Evolutionary conservation across 1,140 invertebrate species (phyloP).

Genomic region (Zeugodacus cucurbitae): DNA sequence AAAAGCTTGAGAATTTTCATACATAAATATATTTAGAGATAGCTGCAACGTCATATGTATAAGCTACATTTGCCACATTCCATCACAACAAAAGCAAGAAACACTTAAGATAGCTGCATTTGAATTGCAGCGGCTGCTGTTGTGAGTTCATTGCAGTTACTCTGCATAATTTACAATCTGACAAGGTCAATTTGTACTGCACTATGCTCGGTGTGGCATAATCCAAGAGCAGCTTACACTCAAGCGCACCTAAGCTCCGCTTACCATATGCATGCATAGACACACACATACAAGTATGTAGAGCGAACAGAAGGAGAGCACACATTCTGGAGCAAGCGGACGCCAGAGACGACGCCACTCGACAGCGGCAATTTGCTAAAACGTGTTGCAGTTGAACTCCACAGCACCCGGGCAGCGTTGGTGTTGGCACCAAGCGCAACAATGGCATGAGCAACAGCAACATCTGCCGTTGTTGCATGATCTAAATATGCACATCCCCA

Average conservation of each 20-base stretch:
- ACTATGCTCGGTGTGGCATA: background rate
- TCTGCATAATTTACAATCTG: slow-evolving; percentile 44
- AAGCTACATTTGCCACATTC: background rate
- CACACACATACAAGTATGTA: background rate
- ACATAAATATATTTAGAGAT: too few relatives aligned
- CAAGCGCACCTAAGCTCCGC: background rate
- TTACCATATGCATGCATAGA: background rate
- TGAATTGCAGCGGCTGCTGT: background rate
- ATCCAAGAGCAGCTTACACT: background rate
- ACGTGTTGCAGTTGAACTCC: slow-evolving; percentile 31
- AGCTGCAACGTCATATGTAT: background rate
- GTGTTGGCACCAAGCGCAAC: background rate
- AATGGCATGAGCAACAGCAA: background rate
- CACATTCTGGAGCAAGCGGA: slow-evolving; percentile 5
- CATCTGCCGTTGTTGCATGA: slow-evolving; percentile 27
- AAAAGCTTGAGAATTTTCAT: too few relatives aligned
- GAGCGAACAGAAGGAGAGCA: background rate
- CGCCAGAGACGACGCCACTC: background rate
- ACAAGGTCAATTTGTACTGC: slow-evolving; percentile 43
- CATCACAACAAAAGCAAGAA: background rate
- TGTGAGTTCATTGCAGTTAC: slow-evolving; percentile 12
- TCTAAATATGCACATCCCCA: slow-evolving; percentile 36
- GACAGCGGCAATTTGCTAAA: slow-evolving; percentile 12
- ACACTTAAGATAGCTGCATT: background rate
- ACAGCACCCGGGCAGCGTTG: background rate